Base-by-base conservation (phyloP, 2,797 vertebrate species). In the Gymnoscopelus braueri region DNA sequence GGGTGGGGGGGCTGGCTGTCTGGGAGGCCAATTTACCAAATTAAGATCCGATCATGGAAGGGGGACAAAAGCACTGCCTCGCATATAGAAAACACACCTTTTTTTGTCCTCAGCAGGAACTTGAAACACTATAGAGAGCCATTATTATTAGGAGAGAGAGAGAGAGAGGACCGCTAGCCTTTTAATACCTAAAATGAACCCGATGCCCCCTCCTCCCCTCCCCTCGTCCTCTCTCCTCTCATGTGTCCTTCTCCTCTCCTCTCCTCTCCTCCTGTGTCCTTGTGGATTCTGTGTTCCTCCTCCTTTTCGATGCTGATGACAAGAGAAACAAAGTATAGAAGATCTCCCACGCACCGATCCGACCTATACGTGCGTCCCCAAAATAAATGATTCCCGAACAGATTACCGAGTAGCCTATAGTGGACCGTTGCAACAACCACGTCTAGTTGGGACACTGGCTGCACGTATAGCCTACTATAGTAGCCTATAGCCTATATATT, bases 1-100 rank as follows among this genome's bases (percentile, higher is more conserved):
- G 32, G 6, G 67, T 68, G 58, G 47, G 63, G 59, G 69, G 47
- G 78, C 32, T 55, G 53, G 23, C 56, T 29, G 65, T 67, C 65
- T 67, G 65, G 48, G 71, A 84, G 73, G 74, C 76, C 77, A 85
- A 84, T 88, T 86, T 80, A 53, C 68, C 68, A 77, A 88, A 89
- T 82, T 81, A 71, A 87, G 64, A 75, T 69, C 68, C 53, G 44
- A 77, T 76, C 60, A 67, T 19, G 69, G 50, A 73, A 51, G 70
- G 74, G 78, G 68, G 39, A 44, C 39, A 44, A 70, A 79, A 76
- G 64, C 63, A 44, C 63, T 56, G 23, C 57, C 8, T 66, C 59
- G 58, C 62, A 10, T 5, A 58, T 5, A 58, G 13, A 47, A 61
- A 65, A 60, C 29, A 55, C 51, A 9, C 11, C 4, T 12, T 15